Conservation (phyloP, 2,797 vertebrate species). For the Erpetoichthys calabaricus region DNA sequence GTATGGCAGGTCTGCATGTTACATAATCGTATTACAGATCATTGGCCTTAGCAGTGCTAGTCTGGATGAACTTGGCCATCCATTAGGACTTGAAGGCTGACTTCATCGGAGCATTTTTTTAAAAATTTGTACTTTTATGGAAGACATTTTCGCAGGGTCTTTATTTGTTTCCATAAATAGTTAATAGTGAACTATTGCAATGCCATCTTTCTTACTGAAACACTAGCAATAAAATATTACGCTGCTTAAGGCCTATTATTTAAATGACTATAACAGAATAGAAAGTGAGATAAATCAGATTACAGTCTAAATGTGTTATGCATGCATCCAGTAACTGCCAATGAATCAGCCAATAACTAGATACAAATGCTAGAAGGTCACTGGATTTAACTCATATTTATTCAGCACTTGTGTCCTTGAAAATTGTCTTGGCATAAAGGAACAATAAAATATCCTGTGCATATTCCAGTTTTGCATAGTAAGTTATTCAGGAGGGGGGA, state of each 20-base stretch:
- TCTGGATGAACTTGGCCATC: too few species aligned
- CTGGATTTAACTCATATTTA: conserved; percentile 42
- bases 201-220: conserved; percentile 23
- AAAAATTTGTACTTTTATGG: too few species aligned
- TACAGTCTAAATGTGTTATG: conserved; percentile 40
- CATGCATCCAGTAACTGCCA: conserved; percentile 41
- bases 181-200: conserved; percentile 24
- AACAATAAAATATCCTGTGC: conserved; percentile 23
- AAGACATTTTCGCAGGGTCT: neutral
- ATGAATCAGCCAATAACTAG: conserved; percentile 43
- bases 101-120: too few species aligned
- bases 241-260: conserved; percentile 37
- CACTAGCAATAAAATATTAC: conserved; percentile 28
- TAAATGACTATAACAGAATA: conserved; percentile 32
- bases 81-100: too few species aligned
- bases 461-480: conserved; percentile 19
- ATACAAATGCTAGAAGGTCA: conserved; percentile 47
- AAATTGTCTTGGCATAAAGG: conserved; percentile 26
- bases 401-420: conserved; percentile 45
- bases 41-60: too few species aligned
- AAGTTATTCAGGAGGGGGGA: conserved; percentile 17
- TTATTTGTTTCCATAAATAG: conserved; percentile 25
- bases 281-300: conserved; percentile 40
- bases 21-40: too few species aligned
- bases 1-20: too few species aligned